A percentile compares a stretch with the other conserved stretches of the same genome.
Evolutionary conservation across 1,140 invertebrate species (phyloP).

Genomic region (Drosophila takahashii): DNA sequence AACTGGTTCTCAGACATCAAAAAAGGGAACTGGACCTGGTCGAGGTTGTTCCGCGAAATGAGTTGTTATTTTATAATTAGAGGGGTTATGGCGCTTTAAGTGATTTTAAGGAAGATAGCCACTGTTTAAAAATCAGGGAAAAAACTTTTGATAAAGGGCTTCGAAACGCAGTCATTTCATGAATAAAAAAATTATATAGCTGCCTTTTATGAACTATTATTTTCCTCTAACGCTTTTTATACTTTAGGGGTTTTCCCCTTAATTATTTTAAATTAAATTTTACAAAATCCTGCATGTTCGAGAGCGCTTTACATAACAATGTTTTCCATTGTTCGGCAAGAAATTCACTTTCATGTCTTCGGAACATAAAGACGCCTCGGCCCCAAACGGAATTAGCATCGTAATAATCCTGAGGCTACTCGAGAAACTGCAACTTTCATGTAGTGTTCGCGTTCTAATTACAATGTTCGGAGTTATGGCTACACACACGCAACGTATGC

Average conservation of each 20-base stretch:
- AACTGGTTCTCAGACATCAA: slow-evolving; percentile 43
- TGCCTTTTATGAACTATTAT: too few relatives aligned
- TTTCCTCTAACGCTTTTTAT: not conserved
- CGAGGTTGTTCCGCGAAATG: slow-evolving; percentile 30
- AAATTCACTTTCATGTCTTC: slow-evolving; percentile 24
- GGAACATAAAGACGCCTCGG: slow-evolving; percentile 45
- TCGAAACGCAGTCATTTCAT: not conserved
- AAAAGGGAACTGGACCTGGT: slow-evolving; percentile 14
- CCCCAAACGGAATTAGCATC: slow-evolving; percentile 49
- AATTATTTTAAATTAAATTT: not conserved
- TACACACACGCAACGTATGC: slow-evolving; percentile 47
- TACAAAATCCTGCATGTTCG: not conserved
- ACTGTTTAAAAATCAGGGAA: not conserved
- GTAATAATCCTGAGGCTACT: slow-evolving; percentile 40
- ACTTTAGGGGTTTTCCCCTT: not conserved
- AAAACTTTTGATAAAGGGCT: not conserved
- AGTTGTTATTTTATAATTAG: slow-evolving; percentile 20
- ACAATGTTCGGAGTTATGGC: slow-evolving; percentile 51
- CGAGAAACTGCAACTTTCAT: slow-evolving; percentile 40
- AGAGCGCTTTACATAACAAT: slow-evolving; percentile 5
- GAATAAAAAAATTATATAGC: too few relatives aligned
- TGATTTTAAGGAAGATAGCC: slow-evolving; percentile 9
- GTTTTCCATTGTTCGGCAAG: slow-evolving; percentile 1
- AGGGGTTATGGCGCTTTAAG: slow-evolving; percentile 4
- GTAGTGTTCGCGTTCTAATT: slow-evolving; percentile 62